Evolutionary conservation across 2,888 invertebrate species (phyloP), one percentile per base, ranked within the genome.

Genomic region (Meteorus colon): DNA sequence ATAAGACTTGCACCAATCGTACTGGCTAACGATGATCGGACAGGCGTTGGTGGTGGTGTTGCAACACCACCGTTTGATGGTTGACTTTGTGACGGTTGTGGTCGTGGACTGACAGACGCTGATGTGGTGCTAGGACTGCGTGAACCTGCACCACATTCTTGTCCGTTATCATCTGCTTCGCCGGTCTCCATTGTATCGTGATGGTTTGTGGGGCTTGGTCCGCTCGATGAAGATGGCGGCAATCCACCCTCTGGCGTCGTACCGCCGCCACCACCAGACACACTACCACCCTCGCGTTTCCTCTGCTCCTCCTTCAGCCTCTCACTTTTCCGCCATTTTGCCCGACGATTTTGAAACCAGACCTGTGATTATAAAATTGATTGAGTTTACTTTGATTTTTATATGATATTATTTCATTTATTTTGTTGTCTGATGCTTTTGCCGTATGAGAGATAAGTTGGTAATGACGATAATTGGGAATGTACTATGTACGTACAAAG

Each of bases 251-350:
- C 76, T 51, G 85, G 82, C 68, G 83, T 76, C 63, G 74, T 74
- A 24, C 80, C 79, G 65, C 80, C 77, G 29, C 73, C 72, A 31
- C 73, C 65, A 12, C 73, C 72, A n/a, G 78, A 91, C 75, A 92
- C 91, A 59, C 94, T 94, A 69, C 92, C 92, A 16, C 95, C 95
- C 84, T 96, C 96, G 69, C 96, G 91, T 87, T 96, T 96, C 78
- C 96, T 91, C 89, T 97, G 96, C 86, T 97, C 97, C 87, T 97
- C 97, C 91, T 97, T 97, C 87, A 97, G 92, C 45, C 97, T 92
- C 89, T 97, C 97, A 65, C 96, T 96, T 90, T 97, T 97, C 78
- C 97, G 92, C 97, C 97, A 97, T 90, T 97, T 97, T 59, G 97
- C 97, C 76, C 97, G 92, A 62, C 97, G 93, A 87, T 97, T 97